Evolutionary conservation across 2,888 invertebrate genomes (phyloP), one percentile per base, ranked within the genome.

Genomic region (Julus scanicus): DNA sequence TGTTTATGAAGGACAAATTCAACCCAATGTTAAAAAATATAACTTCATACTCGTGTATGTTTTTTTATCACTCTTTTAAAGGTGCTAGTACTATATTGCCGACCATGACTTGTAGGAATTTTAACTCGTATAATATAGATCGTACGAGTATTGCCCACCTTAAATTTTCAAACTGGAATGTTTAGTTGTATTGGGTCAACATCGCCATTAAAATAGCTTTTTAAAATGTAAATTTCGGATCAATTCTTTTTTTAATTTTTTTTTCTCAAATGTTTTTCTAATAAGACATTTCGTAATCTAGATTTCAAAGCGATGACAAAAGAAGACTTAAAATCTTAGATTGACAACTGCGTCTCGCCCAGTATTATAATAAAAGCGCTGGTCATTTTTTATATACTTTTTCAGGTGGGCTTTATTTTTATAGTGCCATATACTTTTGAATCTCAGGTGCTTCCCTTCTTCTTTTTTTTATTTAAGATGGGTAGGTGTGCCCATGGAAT

Each of bases 101-200:
- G 71, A 71, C 71, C 71, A 71, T 71, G 71, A 71, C 71, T 71
- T 29, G 71, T 29, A 5, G 71, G 29, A 71, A 71, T 71, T 71
- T 63, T n/a, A 63, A 17, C 63, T 63, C 63, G 63, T 63, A n/a
- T 63, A 63, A 63, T 20, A 53, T 17, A 17, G 17, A 13, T 53
- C 15, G 53, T 53, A 63, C 63, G 63, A 3, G 63, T 63, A 63
- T 63, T 63, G 63, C 63, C 63, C 63, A 63, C 71, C 71, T 71
- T 71, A 71, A 71, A 29, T 71, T 71, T 71, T n/a, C n/a, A 11
- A 71, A 71, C 71, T 71, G 71, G 71, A 71, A 71, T 71, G 71
- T 71, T 20, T 11, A 71, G 71, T 71, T 71, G 20, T 71, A 71
- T 6, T 71, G 71, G 71, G 71, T 71, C 71, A 71, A 71, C 20